Conservation (phyloP, 37 sponge, comb jelly and placozoan genomes). For the Cladorhizidae sp. region DNA sequence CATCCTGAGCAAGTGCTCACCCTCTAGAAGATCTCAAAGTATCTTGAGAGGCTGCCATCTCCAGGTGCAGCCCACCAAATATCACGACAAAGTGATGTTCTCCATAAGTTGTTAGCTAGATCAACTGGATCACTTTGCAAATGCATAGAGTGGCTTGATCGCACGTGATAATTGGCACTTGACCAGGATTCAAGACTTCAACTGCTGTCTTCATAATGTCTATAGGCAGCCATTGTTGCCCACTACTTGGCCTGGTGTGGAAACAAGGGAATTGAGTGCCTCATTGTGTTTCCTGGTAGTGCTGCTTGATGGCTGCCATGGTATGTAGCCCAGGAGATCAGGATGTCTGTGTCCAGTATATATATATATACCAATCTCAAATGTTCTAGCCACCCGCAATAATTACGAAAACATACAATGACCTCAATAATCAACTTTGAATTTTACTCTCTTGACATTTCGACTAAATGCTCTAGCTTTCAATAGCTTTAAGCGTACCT, state of each 20-base stretch:
- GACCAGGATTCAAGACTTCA: slow-evolving; percentile 31
- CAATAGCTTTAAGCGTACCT: neutral
- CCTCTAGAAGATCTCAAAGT: slow-evolving; percentile 19
- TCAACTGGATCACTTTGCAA: slow-evolving; percentile 43
- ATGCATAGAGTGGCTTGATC: slow-evolving; percentile 55
- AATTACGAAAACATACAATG: too few species aligned
- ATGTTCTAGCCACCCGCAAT: slow-evolving; percentile 14
- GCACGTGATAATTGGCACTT: slow-evolving; percentile 32
- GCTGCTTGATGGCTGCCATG: slow-evolving; percentile 25
- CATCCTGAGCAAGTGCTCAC: slow-evolving; percentile 33
- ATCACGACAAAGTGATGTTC: slow-evolving; percentile 49
- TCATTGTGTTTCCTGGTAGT: neutral
- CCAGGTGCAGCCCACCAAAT: slow-evolving; percentile 28
- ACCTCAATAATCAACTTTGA: too few species aligned
- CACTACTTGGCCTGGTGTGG: slow-evolving; percentile 19
- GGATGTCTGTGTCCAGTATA: neutral
- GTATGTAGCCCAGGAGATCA: slow-evolving; percentile 36
- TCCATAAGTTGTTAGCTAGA: slow-evolving; percentile 13
- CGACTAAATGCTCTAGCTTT: too few species aligned
- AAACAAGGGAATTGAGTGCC: slow-evolving; percentile 2
- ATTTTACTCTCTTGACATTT: neutral
- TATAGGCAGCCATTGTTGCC: slow-evolving; percentile 40
- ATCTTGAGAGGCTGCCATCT: slow-evolving; percentile 41
- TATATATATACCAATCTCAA: too few species aligned
- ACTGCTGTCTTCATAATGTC: slow-evolving; percentile 29